phyloP scores from a whole-genome alignment of 1,140 invertebrate species.

The Aphis gossypii region DNA sequence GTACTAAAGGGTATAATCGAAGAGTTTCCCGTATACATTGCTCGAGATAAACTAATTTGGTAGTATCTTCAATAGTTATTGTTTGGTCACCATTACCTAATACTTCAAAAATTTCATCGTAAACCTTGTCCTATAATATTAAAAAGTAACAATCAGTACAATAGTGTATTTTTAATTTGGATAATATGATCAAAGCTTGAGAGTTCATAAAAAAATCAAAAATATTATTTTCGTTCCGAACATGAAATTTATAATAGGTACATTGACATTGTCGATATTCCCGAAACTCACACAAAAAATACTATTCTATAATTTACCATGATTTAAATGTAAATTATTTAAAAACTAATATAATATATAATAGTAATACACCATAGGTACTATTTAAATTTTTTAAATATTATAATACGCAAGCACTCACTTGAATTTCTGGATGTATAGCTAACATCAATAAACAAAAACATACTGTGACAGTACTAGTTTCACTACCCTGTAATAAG shows the following conservation, averaged over 20 bases:
- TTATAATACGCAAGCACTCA: conserved; percentile 16
- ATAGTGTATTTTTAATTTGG: not conserved
- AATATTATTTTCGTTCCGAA: no score
- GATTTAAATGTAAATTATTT: no score
- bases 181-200: not conserved
- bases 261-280: not conserved
- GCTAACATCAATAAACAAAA: conserved; percentile 67
- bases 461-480: conserved; percentile 66
- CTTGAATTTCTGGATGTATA: conserved; percentile 69
- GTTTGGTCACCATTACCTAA: no score
- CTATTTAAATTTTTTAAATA: no score
- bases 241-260: not conserved
- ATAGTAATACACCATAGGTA: no score
- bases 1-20: conserved; percentile 68
- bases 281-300: not conserved
- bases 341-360: no score
- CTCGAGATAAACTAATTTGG: no score
- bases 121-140: no score
- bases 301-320: not conserved
- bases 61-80: no score
- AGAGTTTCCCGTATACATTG: no score
- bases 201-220: not conserved
- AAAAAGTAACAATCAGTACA: not conserved
- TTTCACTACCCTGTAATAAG: conserved; percentile 75
- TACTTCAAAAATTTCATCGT: no score